Evolutionary conservation across 2,888 invertebrate species (phyloP).

Genomic region (Lacanobia wlatinum): DNA sequence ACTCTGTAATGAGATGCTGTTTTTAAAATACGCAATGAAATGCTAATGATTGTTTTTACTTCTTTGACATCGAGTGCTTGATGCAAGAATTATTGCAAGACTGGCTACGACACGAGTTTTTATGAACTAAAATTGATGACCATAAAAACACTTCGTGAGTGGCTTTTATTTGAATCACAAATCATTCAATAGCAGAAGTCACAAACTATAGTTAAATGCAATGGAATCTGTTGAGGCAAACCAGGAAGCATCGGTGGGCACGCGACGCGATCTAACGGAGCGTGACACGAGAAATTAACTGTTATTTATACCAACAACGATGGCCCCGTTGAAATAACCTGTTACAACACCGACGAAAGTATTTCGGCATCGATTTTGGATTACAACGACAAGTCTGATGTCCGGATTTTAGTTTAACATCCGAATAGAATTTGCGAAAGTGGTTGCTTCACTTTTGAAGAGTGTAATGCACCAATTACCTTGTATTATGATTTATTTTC

Average conservation of each 20-base stretch:
- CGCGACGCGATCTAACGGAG: conserved; percentile 88
- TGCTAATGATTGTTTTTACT: conserved; percentile 51
- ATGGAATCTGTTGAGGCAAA: conserved; percentile 75
- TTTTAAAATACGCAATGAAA: conserved; percentile 57
- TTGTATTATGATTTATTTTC: conserved; percentile 44
- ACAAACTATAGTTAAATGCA: conserved; percentile 70
- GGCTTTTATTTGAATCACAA: conserved; percentile 31
- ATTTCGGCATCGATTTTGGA: conserved; percentile 77
- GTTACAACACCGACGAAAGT: conserved; percentile 83
- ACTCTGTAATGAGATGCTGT: conserved; percentile 45
- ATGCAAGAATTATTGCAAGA: conserved; percentile 27
- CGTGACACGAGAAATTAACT: conserved; percentile 89
- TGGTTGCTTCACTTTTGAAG: conserved; percentile 54
- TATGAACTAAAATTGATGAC: conserved; percentile 22
- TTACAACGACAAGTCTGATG: conserved; percentile 61
- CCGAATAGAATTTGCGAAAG: conserved; percentile 58
- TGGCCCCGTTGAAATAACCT: conserved; percentile 81
- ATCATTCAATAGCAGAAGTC: conserved; percentile 58
- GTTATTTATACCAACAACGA: conserved; percentile 84
- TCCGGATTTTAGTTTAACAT: conserved; percentile 63
- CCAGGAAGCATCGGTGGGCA: conserved; percentile 84
- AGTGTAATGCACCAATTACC: conserved; percentile 38
- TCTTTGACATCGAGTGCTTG: conserved; percentile 14
- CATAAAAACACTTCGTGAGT: conserved; percentile 12
- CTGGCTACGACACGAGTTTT: conserved; percentile 7